Evolutionary conservation across 2,888 invertebrate species (phyloP), one percentile per base, ranked within the genome.

Genomic region (Dynastes hyllus): DNA sequence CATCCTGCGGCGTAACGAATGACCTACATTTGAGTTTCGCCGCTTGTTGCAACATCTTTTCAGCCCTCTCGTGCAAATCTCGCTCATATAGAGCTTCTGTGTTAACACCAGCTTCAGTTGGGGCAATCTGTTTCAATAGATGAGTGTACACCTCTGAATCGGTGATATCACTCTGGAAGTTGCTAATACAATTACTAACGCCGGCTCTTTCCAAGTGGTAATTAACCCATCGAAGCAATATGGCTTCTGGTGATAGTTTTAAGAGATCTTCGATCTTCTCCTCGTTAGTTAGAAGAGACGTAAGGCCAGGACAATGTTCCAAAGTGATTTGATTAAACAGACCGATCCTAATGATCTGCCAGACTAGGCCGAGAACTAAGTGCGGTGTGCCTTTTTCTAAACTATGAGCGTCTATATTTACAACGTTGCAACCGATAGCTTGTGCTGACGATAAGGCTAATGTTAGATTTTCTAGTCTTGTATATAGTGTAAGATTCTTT

Each of bases 291-390:
- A 98, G 91, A 67, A 99, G 91, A 16, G 96, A 95, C 0, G 98
- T 97, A 81, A 99, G 91, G 0, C 98, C 98, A 0, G 99, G 99
- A 87, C 98, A 98, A 87, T 98, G 97, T 85, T 97, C 97, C 85
- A 99, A 90, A 13, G 98, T 98, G 87, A 99, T 99, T 90, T 99
- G 98, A 90, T 97, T 98, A 91, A 99, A 98, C 75, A 99, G 92
- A 86, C 99, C 99, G 86, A 99, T 99, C 84, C 99, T 93, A 87
- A 99, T 99, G 87, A 99, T 98, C 90, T 99, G 99, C 99, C 99
- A 99, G 37, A 99, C 91, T 0, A 99, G 92, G 75, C 99, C 99
- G 79, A 99, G 92, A 50, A 99, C 98, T 87, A 99, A 91, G 90
- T 99, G 99, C 1, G 97, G 97, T 85, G 94, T 94, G 78, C 94